A percentile compares a stretch with the other conserved stretches of the same genome.
Evolutionary conservation across 2,113 vertebrate genomes (phyloP).

Genomic region (Sprattus sprattus): DNA sequence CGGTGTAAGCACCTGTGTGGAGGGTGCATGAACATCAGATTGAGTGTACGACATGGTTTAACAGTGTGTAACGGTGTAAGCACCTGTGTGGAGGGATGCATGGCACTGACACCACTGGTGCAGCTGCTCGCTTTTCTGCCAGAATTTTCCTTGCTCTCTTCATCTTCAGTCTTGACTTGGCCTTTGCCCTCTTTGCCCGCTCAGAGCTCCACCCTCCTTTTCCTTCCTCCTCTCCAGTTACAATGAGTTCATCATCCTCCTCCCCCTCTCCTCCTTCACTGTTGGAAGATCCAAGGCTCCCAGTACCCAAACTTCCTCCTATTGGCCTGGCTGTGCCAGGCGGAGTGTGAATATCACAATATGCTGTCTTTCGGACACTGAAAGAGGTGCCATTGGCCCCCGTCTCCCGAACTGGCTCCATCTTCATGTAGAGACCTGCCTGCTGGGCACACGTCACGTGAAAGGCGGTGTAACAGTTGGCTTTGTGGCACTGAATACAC

Average conservation of each 20-base stretch:
- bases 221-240: slow-evolving; percentile 89
- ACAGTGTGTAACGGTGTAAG: neutral
- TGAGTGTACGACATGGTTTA: neutral
- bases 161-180: slow-evolving; percentile 97
- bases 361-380: slow-evolving; percentile 95
- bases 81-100: slow-evolving; percentile 97
- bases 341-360: slow-evolving; percentile 96
- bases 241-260: slow-evolving; percentile 85
- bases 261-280: slow-evolving; percentile 93
- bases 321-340: slow-evolving; percentile 82
- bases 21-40: slow-evolving; percentile 78
- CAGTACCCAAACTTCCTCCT: slow-evolving; percentile 63
- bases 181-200: slow-evolving; percentile 94
- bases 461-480: slow-evolving; percentile 98
- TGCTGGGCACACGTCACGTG: slow-evolving; percentile 98
- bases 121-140: slow-evolving; percentile 93
- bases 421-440: slow-evolving; percentile 98
- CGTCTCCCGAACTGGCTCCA: slow-evolving; percentile 96
- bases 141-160: slow-evolving; percentile 95
- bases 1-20: slow-evolving; percentile 83
- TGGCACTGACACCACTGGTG: slow-evolving; percentile 93
- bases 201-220: slow-evolving; percentile 95
- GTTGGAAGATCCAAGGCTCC: slow-evolving; percentile 80
- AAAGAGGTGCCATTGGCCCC: slow-evolving; percentile 96
- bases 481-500: slow-evolving; percentile 98